A percentile compares a stretch with the other conserved stretches of the same genome.
Evolutionary conservation across 1,140 invertebrate species (phyloP).

Genomic region (Pseudomyrmex gracilis): DNA sequence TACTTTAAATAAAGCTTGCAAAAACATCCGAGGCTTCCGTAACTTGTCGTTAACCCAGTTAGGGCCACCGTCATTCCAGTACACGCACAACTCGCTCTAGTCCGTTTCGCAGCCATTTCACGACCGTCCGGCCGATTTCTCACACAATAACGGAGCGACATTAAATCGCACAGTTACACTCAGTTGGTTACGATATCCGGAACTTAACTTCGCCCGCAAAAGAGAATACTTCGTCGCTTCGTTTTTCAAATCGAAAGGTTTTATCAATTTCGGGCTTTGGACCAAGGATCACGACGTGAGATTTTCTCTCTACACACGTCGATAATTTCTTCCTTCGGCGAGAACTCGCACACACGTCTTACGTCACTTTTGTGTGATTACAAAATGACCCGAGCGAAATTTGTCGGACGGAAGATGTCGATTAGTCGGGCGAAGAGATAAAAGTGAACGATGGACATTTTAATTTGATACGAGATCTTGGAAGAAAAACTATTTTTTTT

Average conservation of each 20-base stretch:
- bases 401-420: slow-evolving; percentile 44
- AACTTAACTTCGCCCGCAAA: background rate
- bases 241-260: background rate
- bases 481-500: too few relatives aligned
- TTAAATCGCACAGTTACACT: slow-evolving; percentile 32
- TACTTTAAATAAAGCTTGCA: slow-evolving; percentile 29
- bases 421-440: slow-evolving; percentile 58
- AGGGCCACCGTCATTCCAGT: slow-evolving; percentile 57
- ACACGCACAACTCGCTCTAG: slow-evolving; percentile 32
- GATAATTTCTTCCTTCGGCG: background rate
- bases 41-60: slow-evolving; percentile 72
- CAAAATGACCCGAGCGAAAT: slow-evolving; percentile 38
- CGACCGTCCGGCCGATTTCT: slow-evolving; percentile 48
- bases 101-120: slow-evolving; percentile 43
- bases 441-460: slow-evolving; percentile 49
- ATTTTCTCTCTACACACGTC: background rate
- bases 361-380: slow-evolving; percentile 19
- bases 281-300: background rate
- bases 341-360: background rate
- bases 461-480: background rate
- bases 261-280: background rate
- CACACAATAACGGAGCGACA: slow-evolving; percentile 43
- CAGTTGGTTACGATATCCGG: slow-evolving; percentile 7
- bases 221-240: background rate
- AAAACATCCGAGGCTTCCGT: slow-evolving; percentile 67